Base-by-base conservation (phyloP, 2,113 vertebrate genomes). In the Eira barbara region DNA sequence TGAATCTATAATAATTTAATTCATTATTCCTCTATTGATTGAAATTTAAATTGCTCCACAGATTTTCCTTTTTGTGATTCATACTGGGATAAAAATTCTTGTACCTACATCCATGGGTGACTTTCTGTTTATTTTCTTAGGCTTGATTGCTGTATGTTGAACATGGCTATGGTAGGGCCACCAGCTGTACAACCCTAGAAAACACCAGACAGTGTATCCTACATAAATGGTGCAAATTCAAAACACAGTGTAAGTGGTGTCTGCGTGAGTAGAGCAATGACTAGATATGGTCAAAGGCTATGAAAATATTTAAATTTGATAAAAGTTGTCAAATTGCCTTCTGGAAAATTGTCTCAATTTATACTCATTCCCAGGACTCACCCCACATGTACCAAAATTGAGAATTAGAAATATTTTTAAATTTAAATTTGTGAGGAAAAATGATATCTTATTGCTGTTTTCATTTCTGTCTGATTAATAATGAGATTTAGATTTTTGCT, bases 401-500 rank as follows among this genome's bases (percentile, higher is more conserved):
- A 94, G 27, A 95, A 45, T 55, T 74, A n/a, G 42, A 83, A 85
- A 8, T 61, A 63, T 59, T 83, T 95, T 85, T n/a, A 94, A 74
- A 95, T 81, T 78, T 65, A 96, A 61, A 94, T 92, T 89, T 92
- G 7, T 67, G 42, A 78, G 34, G 47, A 34, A 55, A 94, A 78
- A 89, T 61, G 63, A 1, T n/a, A 17, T 84, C 78, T 52, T 5
- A 27, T 57, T 80, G 73, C 71, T 85, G 1, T 84, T 61, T 47
- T 71, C 45, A 82, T 73, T 89, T 87, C 39, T 71, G 63, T 17
- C 59, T 87, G 29, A 90, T 82, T 82, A 45, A 61, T 15, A 71
- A 31, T 67, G 74, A 83, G n/a, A 83, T 55, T 61, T 25, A 69
- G 49, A 6, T 36, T 86, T 92, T 84, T 92, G 47, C 34, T 61